These are phyloP conservation scores for Diarsia brunnea DNA, from an alignment of 2,888 invertebrate species.

Conservation along the genomic window DNA sequence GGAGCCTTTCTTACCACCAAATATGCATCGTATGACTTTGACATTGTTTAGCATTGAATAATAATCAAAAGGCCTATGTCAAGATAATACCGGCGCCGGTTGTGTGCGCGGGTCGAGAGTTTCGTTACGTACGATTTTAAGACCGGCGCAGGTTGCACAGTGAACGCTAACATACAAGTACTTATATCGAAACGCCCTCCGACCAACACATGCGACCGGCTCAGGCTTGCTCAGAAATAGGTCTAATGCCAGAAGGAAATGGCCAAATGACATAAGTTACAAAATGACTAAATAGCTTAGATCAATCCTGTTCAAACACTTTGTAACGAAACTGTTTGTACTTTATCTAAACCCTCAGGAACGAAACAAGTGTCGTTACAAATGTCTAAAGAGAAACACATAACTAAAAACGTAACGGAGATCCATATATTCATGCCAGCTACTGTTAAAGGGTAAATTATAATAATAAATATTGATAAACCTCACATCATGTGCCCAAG, in stretches of 20 bases:
- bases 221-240: background rate
- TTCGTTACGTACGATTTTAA: background rate
- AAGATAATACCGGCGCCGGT: background rate
- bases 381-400: background rate
- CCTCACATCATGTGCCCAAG: slow-evolving; percentile 12
- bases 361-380: background rate
- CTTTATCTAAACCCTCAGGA: background rate
- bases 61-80: background rate
- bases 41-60: slow-evolving; percentile 12
- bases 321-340: background rate
- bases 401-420: background rate
- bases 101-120: too few species aligned
- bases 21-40: background rate
- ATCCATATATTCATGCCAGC: slow-evolving; percentile 14
- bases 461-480: slow-evolving; percentile 28
- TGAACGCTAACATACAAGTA: background rate
- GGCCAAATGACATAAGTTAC: background rate
- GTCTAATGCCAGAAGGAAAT: background rate
- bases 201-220: background rate
- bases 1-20: background rate
- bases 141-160: background rate
- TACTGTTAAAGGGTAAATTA: slow-evolving; percentile 26
- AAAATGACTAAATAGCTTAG: background rate
- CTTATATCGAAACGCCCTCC: background rate
- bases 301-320: too few species aligned